Base-by-base conservation (phyloP, 1,140 invertebrate genomes). In the Patella vulgata region DNA sequence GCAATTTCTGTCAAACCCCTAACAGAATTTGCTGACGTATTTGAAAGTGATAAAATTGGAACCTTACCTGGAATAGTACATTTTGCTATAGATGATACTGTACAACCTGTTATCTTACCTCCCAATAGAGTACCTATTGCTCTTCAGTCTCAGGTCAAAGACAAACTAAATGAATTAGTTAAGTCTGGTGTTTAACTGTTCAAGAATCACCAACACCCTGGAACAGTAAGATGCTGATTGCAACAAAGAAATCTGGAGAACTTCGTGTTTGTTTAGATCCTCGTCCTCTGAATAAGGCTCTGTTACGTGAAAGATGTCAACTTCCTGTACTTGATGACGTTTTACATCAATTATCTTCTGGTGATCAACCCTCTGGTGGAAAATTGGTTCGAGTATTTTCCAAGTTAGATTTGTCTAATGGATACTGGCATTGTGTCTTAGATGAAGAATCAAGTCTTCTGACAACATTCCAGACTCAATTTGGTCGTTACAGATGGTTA, bases 391-490 rank as follows among this genome's bases (percentile, higher is more conserved):
- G 66, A 39, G 44, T 77, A 8, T 73, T 73, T 42, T 39, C 43
- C 39, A 64, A 54, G n/a, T 31, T 73, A 12, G 64, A 70, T 48
- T 39, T 46, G n/a, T 14, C 28, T 5, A 43, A 39, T 40, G 84
- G 82, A 11, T 63, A 27, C 42, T 48, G 79, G 76, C 79, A 85
- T 58, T 70, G 87, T 0, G 69, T 70, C n/a, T 62, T 88, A 28
- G 60, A 65, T 39, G 63, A 82, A 31, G 65, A 83, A 48, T 81
- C 75, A 9, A 59, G 58, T 0, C 42, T 28, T 0, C 58, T 74
- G 0, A 75, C 71, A 4, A 80, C 73, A 2, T 81, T 80, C 39
- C 74, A 67, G n/a, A 73, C 75, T 4, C 79, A 74, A 25, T 79
- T 74, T 31, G 31, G 36, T 23, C 36, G 21, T 31, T 31, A 53